phyloP scores from a whole-genome alignment of 2,888 invertebrate genomes.

The Melolontha melolontha region DNA sequence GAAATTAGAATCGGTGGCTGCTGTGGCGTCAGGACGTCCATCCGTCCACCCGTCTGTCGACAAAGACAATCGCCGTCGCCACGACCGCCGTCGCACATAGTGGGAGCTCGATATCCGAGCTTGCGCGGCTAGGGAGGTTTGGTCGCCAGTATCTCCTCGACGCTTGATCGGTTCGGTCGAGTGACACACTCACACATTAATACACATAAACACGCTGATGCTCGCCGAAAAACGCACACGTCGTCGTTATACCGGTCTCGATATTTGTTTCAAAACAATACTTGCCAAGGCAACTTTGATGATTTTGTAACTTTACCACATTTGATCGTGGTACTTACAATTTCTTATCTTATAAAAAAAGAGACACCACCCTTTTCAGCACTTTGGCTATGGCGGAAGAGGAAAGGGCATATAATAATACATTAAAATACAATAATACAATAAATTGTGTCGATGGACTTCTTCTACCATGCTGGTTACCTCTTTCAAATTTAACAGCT shows the following conservation, averaged over 20 bases:
- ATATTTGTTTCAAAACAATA: constrained; percentile 17
- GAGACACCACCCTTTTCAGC: constrained; percentile 20
- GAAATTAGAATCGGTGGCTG: constrained; percentile 26
- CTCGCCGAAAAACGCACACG: constrained; percentile 42
- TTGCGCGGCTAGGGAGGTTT: constrained; percentile 56
- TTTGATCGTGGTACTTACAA: constrained; percentile 23
- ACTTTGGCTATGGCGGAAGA: constrained; percentile 26
- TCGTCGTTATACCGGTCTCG: constrained; percentile 40
- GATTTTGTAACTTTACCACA: neutral
- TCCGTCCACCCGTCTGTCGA: constrained; percentile 23
- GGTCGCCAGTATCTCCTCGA: constrained; percentile 53
- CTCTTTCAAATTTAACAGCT: constrained; percentile 80
- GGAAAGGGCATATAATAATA: constrained; percentile 16
- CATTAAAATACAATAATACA: constrained; percentile 40
- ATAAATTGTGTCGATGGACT: constrained; percentile 84
- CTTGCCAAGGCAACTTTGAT: neutral
- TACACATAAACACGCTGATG: constrained; percentile 29
- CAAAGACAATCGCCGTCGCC: constrained; percentile 22
- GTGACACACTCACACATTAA: constrained; percentile 43
- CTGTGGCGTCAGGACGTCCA: constrained; percentile 30
- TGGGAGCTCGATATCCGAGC: constrained; percentile 51
- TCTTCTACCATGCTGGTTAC: constrained; percentile 89
- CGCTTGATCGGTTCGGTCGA: constrained; percentile 49
- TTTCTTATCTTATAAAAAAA: constrained; percentile 1
- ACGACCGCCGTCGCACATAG: constrained; percentile 36